Base-by-base conservation (phyloP, 2,113 vertebrate genomes). In the Peromyscus maniculatus region DNA sequence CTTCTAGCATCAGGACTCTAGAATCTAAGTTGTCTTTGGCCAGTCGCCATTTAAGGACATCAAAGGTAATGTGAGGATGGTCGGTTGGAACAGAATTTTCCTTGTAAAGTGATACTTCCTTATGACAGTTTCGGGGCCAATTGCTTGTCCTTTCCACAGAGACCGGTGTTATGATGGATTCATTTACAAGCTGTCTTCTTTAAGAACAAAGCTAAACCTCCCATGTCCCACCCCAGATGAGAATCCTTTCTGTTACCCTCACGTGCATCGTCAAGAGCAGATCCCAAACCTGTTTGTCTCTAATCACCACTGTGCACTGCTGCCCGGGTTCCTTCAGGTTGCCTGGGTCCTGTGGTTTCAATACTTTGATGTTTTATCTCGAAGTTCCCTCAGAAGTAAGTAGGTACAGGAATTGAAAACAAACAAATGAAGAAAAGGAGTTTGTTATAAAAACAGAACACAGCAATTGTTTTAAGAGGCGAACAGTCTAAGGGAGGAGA, bases 301-400 rank as follows among this genome's bases (percentile, higher is more conserved):
- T 46, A 55, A 67, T 93, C 95, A 75, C 52, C 67, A 4, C 22
- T 2, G 36, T 33, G 31, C 13, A 87, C 74, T 62, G 59, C 55
- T 31, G 1, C 64, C 78, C 95, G 83, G 59, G 78, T 94, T 90
- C 64, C 89, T 94, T 28, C 43, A n/a, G 87, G 72, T 96, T 95
- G 52, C 93, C 87, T 74, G 57, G 43, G 59, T 87, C 95, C 80
- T 91, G 89, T 19, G 89, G 93, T 86, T 93, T 93, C 31, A 49
- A 92, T 8, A 62, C 97, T 98, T 97, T 96, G 86, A 97, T 97
- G 66, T 94, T 89, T 92, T 71, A 72, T 97, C 96, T 89, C 92
- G 92, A 88, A 66, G 39, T 93, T 94, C 82, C 57, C 87, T 96
- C 94, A 75, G 80, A 97, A 94, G 80, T 62, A 91, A 31, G 31